A percentile compares a stretch with the other conserved stretches of the same genome.
phyloP scores from a whole-genome alignment of 1,140 invertebrate genomes.

The Sarcophaga peregrina region DNA sequence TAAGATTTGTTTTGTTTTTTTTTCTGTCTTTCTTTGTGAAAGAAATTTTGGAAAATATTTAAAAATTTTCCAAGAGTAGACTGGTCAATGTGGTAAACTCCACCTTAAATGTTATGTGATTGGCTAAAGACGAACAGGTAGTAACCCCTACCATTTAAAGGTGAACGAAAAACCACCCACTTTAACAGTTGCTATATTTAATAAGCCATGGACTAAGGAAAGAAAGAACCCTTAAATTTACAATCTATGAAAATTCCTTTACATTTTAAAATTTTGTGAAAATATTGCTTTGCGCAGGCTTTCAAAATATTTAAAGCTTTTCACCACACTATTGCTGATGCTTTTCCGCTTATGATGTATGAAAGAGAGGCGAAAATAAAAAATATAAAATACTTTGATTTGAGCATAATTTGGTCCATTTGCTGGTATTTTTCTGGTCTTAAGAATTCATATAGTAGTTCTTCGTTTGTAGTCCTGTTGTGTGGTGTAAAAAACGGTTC shows the following conservation, averaged over 20 bases:
- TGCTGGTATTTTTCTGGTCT: conserved; percentile 33
- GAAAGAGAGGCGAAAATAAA: conserved; percentile 2
- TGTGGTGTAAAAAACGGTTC: conserved; percentile 48
- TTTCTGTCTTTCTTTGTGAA: no score
- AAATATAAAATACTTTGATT: conserved; percentile 28
- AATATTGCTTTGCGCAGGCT: neutral
- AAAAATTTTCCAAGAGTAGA: conserved; percentile 1
- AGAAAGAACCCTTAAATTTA: neutral
- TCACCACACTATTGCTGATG: conserved; percentile 54
- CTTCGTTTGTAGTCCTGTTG: conserved; percentile 66
- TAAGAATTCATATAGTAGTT: conserved; percentile 52
- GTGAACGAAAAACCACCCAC: conserved; percentile 26
- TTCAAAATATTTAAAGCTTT: conserved; percentile 39
- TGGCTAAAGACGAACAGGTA: conserved; percentile 14
- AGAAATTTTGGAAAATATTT: neutral
- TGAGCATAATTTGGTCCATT: conserved; percentile 30
- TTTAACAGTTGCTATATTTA: neutral
- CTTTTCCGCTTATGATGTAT: neutral
- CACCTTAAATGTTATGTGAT: neutral
- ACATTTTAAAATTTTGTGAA: conserved; percentile 4
- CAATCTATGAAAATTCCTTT: conserved; percentile 34
- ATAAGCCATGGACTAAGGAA: neutral
- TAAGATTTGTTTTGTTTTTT: no score
- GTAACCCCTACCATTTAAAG: neutral
- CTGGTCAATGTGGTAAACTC: neutral